Percentiles rank a stretch among this genome's conserved stretches.
Conservation (phyloP, 2,113 vertebrate species). For the Oryzias celebensis region DNA sequence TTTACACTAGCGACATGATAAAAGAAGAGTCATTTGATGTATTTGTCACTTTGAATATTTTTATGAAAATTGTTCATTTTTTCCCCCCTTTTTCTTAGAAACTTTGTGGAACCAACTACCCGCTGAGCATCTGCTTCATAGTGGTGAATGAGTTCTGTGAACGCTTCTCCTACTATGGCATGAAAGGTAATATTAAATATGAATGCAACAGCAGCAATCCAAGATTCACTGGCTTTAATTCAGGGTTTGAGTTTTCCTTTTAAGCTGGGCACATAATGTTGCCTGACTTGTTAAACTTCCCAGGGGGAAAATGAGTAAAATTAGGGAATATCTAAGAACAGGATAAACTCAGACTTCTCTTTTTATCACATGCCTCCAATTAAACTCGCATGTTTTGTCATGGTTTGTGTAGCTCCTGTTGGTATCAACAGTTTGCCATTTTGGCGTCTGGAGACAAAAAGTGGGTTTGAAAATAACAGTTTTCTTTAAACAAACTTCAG, state of each 20-base stretch:
- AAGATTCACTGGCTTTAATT: background rate
- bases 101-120: slow-evolving; percentile 92
- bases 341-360: background rate
- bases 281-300: background rate
- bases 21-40: background rate
- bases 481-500: too few relatives aligned
- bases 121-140: slow-evolving; percentile 91
- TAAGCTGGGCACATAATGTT: background rate
- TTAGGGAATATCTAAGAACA: background rate
- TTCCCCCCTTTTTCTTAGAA: slow-evolving; percentile 72
- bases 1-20: background rate
- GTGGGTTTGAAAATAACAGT: too few relatives aligned
- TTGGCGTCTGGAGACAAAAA: too few relatives aligned
- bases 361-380: background rate
- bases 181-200: slow-evolving; percentile 85
- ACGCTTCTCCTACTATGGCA: slow-evolving; percentile 98
- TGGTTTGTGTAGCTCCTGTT: too few relatives aligned
- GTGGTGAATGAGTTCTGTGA: slow-evolving; percentile 98
- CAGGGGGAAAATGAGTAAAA: background rate
- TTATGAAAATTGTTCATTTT: background rate
- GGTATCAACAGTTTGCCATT: too few relatives aligned
- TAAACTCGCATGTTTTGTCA: slow-evolving; percentile 3
- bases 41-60: background rate
- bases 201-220: background rate
- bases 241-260: background rate